Base-by-base conservation (phyloP, 2,797 vertebrate species). In the Danio kyathit region DNA sequence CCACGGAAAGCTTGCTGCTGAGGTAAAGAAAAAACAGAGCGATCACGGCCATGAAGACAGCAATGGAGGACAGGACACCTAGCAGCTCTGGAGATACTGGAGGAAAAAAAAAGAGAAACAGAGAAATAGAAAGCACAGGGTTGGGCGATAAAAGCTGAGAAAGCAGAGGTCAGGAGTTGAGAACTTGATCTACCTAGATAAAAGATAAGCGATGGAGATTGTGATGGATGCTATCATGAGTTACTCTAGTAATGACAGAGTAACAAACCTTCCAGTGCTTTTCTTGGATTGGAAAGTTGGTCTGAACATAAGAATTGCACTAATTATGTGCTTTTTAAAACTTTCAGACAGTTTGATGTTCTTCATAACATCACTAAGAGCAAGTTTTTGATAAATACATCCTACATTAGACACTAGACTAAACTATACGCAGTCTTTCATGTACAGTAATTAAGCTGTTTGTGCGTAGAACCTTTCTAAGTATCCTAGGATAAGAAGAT, bases 31-130 rank as follows among this genome's bases (percentile, higher is more conserved):
- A 97, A 94, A 97, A 97, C 73, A 99, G 92, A 90, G 97, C 92
- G 92, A 98, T 95, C 90, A 98, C 92, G 89, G 95, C 90, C 92
- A 97, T 95, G 92, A 99, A 97, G 87, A 96, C 95, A 51, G 96
- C 96, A 0, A 98, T 94, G 82, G 96, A 97, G 89, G 97, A 97
- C 84, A 99, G 93, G 93, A 97, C 95, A 89, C 96, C 97, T 87
- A 97, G 93, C 88, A 98, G 96, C 93, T 99, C 97, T 77, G 97
- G 97, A 91, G 97, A 99, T 82, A 99, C 97, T 99, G 91, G 75
- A 86, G 85, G 46, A 54, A 13, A 73, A n/a, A 40, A 44, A 17
- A 83, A n/a, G 11, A 79, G 48, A 54, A 19, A 81, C 21, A 63
- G 61, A 70, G 38, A 60, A 16, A 80, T 21, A 65, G n/a, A 84